Percentiles rank a stretch among this genome's conserved stretches.
These are phyloP conservation scores for Triplophysa rosa DNA, from an alignment of 2,113 vertebrate genomes.

Conservation along the genomic window DNA sequence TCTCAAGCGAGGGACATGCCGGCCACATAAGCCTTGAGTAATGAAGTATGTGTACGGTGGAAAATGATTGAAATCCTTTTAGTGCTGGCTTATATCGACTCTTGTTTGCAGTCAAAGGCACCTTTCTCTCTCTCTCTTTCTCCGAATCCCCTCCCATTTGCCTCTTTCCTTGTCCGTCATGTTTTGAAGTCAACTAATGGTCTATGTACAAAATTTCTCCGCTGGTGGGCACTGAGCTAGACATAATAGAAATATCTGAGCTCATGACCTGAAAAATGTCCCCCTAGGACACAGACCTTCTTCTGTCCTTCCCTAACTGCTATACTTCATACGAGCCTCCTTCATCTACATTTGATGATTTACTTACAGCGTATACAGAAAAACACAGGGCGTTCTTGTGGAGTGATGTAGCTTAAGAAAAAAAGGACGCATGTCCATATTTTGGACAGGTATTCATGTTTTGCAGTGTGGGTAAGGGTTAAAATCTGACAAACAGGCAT, in stretches of 20 bases:
- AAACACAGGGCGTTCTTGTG: neutral
- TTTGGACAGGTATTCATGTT: conserved; percentile 13
- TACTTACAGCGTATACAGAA: neutral
- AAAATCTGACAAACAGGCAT: conserved; percentile 10
- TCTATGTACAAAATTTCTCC: conserved; percentile 21
- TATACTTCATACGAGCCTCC: neutral
- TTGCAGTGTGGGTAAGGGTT: conserved; percentile 7
- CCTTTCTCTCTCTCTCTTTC: neutral
- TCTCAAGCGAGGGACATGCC: conserved; percentile 19
- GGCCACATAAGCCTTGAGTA: conserved; percentile 17
- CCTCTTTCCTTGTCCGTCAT: conserved; percentile 18
- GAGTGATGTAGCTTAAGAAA: neutral
- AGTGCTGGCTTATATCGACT: conserved; percentile 4
- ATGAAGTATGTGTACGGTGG: conserved; percentile 20
- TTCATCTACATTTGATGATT: conserved; percentile 3
- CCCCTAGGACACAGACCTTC: neutral
- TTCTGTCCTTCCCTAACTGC: neutral
- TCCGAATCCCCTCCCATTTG: neutral
- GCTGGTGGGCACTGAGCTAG: conserved; percentile 14
- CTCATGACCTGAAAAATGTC: conserved; percentile 37
- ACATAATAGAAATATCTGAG: conserved; percentile 34
- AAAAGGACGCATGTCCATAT: conserved; percentile 2
- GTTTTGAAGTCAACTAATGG: conserved; percentile 39
- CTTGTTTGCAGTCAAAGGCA: conserved; percentile 27
- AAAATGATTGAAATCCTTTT: conserved; percentile 46